Conservation (phyloP, 2,888 invertebrate species). For the Drosophila leonis region DNA sequence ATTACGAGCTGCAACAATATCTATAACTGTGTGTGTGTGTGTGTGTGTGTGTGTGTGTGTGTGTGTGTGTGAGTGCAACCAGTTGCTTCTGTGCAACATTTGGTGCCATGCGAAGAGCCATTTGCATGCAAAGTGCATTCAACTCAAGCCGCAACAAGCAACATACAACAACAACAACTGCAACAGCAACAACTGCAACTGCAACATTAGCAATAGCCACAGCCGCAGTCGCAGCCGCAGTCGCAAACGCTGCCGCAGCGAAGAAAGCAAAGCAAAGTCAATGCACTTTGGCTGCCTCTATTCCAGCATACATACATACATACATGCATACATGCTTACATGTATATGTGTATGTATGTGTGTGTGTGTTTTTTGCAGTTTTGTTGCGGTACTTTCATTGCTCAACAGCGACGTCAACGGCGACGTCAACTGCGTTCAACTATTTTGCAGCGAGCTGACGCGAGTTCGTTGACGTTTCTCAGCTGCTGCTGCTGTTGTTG, state of each 20-base stretch:
- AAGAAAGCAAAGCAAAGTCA: constrained; percentile 78
- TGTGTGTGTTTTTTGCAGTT: constrained; percentile 58
- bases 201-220: constrained; percentile 25
- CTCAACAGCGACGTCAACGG: constrained; percentile 66
- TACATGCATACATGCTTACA: too few species aligned
- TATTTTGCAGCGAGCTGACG: constrained; percentile 52
- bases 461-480: constrained; percentile 74
- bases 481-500: constrained; percentile 9
- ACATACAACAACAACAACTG: constrained; percentile 11
- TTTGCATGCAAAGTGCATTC: constrained; percentile 71
- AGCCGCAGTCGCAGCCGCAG: constrained; percentile 8
- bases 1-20: too few species aligned
- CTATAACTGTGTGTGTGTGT: too few species aligned
- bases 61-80: constrained; percentile 32
- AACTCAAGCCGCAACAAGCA: constrained; percentile 54
- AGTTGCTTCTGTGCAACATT: constrained; percentile 50
- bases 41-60: too few species aligned
- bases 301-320: constrained; percentile 16
- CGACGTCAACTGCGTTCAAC: constrained; percentile 43
- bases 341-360: constrained; percentile 22
- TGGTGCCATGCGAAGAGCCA: constrained; percentile 33
- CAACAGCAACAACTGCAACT: neutral
- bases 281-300: constrained; percentile 66
- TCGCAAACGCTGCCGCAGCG: constrained; percentile 35
- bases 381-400: constrained; percentile 80